phyloP scores from a whole-genome alignment of 2,888 invertebrate genomes.

The Nephrocerus scutellatus region DNA sequence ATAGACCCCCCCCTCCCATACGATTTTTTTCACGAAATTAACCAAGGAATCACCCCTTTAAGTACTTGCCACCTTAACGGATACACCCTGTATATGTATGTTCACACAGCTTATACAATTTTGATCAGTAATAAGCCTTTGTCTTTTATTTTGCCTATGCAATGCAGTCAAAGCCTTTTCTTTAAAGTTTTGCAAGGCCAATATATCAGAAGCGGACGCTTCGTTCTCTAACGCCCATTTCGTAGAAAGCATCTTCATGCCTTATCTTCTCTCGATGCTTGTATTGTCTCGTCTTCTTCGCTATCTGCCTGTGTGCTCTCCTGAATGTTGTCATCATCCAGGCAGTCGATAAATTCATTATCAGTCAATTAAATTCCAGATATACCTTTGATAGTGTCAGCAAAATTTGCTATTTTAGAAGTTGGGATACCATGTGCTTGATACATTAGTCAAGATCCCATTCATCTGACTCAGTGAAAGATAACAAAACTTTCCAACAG shows the following conservation, averaged over 20 bases:
- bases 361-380: background rate
- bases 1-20: too few relatives aligned
- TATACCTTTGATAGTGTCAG: too few relatives aligned
- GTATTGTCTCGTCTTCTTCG: conserved; percentile 1
- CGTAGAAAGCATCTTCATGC: conserved; percentile 6
- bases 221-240: background rate
- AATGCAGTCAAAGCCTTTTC: too few relatives aligned
- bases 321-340: conserved; percentile 2
- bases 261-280: conserved; percentile 2
- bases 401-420: conserved; percentile 6
- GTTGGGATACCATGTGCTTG: conserved; percentile 1
- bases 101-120: too few relatives aligned
- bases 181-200: too few relatives aligned
- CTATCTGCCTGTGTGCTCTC: conserved; percentile 1
- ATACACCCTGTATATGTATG: too few relatives aligned
- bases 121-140: too few relatives aligned
- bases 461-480: background rate
- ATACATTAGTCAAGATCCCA: conserved; percentile 1
- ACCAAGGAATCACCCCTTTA: too few relatives aligned
- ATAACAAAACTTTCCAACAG: background rate
- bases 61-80: too few relatives aligned
- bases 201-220: too few relatives aligned
- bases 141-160: too few relatives aligned
- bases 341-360: background rate
- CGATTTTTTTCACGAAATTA: too few relatives aligned